These are phyloP conservation scores for Gnathonemus echidnorhynchus DNA, from an alignment of 2,113 vertebrate species.

Conservation along the genomic window DNA sequence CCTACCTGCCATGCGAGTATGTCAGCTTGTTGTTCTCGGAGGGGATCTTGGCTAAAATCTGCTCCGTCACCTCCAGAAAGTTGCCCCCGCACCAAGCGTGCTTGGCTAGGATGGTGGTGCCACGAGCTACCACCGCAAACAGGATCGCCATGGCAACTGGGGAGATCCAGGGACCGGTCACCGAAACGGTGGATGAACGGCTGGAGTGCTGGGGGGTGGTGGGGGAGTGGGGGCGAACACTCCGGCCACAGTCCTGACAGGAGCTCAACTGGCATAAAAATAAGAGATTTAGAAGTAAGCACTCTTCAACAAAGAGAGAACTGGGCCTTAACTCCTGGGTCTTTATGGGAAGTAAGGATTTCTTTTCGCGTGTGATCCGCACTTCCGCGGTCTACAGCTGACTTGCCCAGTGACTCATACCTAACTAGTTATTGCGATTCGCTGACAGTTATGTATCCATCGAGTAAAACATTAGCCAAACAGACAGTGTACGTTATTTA, in stretches of 20 bases:
- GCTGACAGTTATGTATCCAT: not conserved
- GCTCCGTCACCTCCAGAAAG: slow-evolving; percentile 95
- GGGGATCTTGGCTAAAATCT: slow-evolving; percentile 91
- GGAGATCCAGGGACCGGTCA: slow-evolving; percentile 24
- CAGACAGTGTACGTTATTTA: not conserved
- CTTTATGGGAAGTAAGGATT: not conserved
- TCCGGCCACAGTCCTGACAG: not conserved
- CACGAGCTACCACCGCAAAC: slow-evolving; percentile 90
- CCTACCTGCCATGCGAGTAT: slow-evolving; percentile 91
- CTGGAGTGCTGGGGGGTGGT: not conserved
- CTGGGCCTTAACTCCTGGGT: not conserved
- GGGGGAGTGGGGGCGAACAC: not conserved
- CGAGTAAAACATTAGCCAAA: not conserved
- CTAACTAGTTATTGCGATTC: not conserved
- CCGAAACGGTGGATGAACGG: not conserved
- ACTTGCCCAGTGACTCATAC: not conserved
- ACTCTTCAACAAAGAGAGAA: not conserved
- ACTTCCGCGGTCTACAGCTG: not conserved
- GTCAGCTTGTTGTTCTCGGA: slow-evolving; percentile 97
- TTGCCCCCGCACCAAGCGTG: slow-evolving; percentile 94
- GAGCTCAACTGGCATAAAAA: not conserved
- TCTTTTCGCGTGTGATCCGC: not conserved
- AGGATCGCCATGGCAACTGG: slow-evolving; percentile 86
- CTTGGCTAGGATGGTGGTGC: slow-evolving; percentile 93
- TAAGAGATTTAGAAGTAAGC: not conserved